Percentiles rank a stretch among this genome's conserved stretches.
phyloP scores from a whole-genome alignment of 2,888 invertebrate species.

The Mythimna impura region DNA sequence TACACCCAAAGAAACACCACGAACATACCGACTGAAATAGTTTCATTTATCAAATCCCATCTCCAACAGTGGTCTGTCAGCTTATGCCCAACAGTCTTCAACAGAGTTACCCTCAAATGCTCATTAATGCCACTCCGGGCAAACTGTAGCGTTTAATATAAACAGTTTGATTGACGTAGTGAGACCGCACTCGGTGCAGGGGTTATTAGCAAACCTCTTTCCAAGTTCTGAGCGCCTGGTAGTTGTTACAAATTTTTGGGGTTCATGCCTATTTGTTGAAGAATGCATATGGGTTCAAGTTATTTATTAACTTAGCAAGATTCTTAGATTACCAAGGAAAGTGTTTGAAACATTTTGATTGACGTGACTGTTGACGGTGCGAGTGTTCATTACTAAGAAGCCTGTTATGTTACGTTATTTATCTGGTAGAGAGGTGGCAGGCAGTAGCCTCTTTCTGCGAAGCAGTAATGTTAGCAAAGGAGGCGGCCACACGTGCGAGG shows the following conservation, averaged over 20 bases:
- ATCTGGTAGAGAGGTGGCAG: too few relatives aligned
- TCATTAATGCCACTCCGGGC: constrained; percentile 60
- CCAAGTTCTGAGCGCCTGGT: constrained; percentile 49
- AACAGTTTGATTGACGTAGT: constrained; percentile 62
- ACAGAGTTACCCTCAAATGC: constrained; percentile 58
- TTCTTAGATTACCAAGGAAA: background rate
- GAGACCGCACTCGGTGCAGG: constrained; percentile 60
- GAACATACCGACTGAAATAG: constrained; percentile 33
- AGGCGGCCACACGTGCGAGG: too few relatives aligned
- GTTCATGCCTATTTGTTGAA: constrained; percentile 33
- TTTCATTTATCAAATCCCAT: constrained; percentile 54
- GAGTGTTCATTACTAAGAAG: background rate
- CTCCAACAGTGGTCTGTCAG: constrained; percentile 53
- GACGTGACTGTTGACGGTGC: background rate
- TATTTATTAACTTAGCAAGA: constrained; percentile 25
- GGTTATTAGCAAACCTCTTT: constrained; percentile 49
- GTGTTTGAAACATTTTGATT: constrained; percentile 25
- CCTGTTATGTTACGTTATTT: too few relatives aligned
- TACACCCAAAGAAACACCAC: constrained; percentile 1
- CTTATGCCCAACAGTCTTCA: constrained; percentile 49
- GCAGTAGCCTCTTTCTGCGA: too few relatives aligned
- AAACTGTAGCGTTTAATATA: constrained; percentile 52
- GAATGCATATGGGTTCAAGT: constrained; percentile 36
- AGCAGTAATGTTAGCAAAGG: too few relatives aligned
- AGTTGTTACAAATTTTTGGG: constrained; percentile 41